These are phyloP conservation scores for Tetramorium parvispinum DNA, from an alignment of 1,140 invertebrate species.

Conservation along the genomic window DNA sequence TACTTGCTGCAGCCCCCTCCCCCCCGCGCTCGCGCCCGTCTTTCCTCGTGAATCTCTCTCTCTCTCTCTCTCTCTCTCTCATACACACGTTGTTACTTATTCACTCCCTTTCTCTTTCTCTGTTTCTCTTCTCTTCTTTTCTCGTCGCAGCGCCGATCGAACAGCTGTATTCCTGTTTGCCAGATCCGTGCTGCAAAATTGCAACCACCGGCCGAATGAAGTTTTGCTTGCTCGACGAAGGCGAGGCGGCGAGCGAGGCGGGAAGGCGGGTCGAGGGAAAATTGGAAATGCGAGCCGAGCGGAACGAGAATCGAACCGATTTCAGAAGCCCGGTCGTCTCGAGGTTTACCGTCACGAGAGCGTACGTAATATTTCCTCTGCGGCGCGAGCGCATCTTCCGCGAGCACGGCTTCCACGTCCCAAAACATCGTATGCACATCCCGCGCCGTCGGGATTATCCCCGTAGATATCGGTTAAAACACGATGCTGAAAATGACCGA, in stretches of 20 bases:
- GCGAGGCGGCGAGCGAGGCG: conserved; percentile 39
- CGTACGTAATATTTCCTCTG: conserved; percentile 51
- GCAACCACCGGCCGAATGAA: conserved; percentile 58
- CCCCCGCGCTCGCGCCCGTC: background rate
- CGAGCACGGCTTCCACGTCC: background rate
- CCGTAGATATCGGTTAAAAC: conserved; percentile 6
- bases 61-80: background rate
- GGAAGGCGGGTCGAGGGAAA: conserved; percentile 47
- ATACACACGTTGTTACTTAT: background rate
- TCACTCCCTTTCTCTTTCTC: background rate
- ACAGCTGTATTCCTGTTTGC: conserved; percentile 58
- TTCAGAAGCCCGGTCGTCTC: conserved; percentile 53
- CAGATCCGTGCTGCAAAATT: conserved; percentile 58
- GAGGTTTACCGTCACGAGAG: conserved; percentile 50
- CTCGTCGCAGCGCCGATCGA: conserved; percentile 51
- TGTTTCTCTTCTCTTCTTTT: background rate
- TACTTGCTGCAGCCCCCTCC: conserved; percentile 61
- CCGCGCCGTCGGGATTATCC: conserved; percentile 14
- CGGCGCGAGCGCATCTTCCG: conserved; percentile 50
- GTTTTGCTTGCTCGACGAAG: conserved; percentile 63
- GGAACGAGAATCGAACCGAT: conserved; percentile 64
- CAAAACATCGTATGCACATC: conserved; percentile 3
- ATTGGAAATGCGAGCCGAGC: conserved; percentile 72
- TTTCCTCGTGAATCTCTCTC: background rate
- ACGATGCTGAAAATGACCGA: conserved; percentile 25